phyloP scores from a whole-genome alignment of 2,113 vertebrate genomes.

The Pipra filicauda region DNA sequence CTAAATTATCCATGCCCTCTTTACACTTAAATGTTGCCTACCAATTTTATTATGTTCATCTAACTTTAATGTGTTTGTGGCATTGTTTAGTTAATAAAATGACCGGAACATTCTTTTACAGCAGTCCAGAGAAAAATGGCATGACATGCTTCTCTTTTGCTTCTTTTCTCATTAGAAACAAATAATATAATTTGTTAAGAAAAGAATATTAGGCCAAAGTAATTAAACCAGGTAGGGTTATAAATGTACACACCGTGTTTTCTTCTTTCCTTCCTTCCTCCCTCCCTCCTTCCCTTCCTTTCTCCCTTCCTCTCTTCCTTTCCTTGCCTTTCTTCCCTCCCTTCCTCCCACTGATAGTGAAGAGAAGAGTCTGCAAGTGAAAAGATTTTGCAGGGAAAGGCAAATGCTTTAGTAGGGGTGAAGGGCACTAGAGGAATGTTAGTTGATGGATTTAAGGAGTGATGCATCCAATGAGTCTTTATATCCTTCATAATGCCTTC shows the following conservation, averaged over 20 bases:
- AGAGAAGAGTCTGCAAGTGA: background rate
- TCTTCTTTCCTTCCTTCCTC: background rate
- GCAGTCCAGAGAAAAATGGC: background rate
- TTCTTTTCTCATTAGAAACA: background rate
- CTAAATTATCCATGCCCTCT: slow-evolving; percentile 26
- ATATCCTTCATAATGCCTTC: background rate
- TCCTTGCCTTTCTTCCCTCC: background rate
- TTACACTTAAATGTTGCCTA: slow-evolving; percentile 6
- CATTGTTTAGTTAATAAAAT: slow-evolving; percentile 30
- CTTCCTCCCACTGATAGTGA: background rate
- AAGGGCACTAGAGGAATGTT: background rate
- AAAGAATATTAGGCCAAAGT: background rate
- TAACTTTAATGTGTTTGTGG: background rate
- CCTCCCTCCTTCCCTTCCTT: background rate
- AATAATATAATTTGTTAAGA: background rate
- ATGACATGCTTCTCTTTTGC: background rate
- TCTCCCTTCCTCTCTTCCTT: background rate
- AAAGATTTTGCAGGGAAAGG: background rate
- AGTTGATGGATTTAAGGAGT: background rate
- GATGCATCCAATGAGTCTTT: background rate
- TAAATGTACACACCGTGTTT: background rate
- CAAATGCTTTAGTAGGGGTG: background rate
- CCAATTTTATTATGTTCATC: slow-evolving; percentile 20
- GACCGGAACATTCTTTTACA: background rate
- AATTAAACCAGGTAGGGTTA: background rate